Base-by-base conservation (phyloP, 1,140 invertebrate species). In the Manduca sexta region DNA sequence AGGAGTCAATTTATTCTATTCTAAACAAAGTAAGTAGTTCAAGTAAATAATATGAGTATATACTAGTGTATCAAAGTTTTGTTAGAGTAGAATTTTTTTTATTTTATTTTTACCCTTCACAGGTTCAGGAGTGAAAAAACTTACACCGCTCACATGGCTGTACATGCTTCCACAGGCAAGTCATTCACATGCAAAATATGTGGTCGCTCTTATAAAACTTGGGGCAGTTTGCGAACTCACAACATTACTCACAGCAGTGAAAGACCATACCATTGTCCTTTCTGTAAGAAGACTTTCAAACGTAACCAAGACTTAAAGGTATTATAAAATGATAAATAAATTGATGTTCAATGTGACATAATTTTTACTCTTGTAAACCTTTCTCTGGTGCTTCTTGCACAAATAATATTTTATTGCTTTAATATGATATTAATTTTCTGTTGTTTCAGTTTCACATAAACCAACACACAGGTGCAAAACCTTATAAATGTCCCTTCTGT, bases 401-500 rank as follows among this genome's bases (percentile, higher is more conserved):
- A 8, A 26, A 26, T 5, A 8, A 3, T 8, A 26, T 26, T 5
- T 26, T 26, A 5, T 26, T 26, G n/a, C n/a, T n/a, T n/a, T n/a
- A n/a, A n/a, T 26, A 26, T 26, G 8, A 8, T 26, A 26, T 26
- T 3, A 26, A 5, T 0, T 26, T 26, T 26, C 8, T 35, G 15
- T 44, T 48, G n/a, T 62, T 70, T 74, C 72, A 91, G 88, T 93
- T 93, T 75, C 92, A 93, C 70, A 91, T 92, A 57, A 93, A 93
- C 72, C 92, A 93, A 64, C 93, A 96, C 70, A 95, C 93, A 13
- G 94, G 93, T 34, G 92, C 91, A 13, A 89, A 92, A 52, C 93
- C 93, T 5, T 94, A 94, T 80, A 90, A 92, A 69, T 95, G 94
- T 86, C 90, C 91, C 14, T 93, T 93, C 69, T 95, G 94, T 86